Base-by-base conservation (phyloP, 1,140 invertebrate genomes). In the Phocides pigmalion region DNA sequence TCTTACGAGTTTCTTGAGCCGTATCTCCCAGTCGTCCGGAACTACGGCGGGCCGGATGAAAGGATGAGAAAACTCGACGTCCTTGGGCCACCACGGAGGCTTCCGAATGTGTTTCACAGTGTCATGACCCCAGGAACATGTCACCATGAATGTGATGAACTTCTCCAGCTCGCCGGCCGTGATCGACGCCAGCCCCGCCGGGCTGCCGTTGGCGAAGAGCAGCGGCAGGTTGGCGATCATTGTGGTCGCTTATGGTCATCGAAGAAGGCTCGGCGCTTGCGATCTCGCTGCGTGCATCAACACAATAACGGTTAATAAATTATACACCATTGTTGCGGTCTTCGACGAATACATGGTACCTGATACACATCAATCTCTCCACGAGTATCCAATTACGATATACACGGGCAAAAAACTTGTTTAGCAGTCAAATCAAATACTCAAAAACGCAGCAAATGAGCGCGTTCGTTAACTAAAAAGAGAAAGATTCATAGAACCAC, bases 121-220 rank as follows among this genome's bases (percentile, higher is more conserved):
- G 63, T 94, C 92, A 67, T 95, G 93, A 16, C 94, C 94, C 87
- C 94, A 93, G 25, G 95, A 95, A 91, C 95, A 95, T 76, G 95
- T 94, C 50, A 95, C 94, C 94, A 95, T 95, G 75, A 95, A 95
- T 61, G 94, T 93, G 76, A 95, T 94, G 78, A 95, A 95, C 54
- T 93, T 93, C 88, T 95, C 94, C 66, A 95, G 76, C 73, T 95
- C 93, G 22, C 76, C 77, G 73, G 93, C 81, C 20, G 92, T 92
- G 46, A 95, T 95, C 75, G 93, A 93, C 53, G 94, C 93, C 53
- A 95, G 82, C 12, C 94, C 94, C 50, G 93, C 95, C 39, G 95
- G 95, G 84, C 94, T 94, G 59, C 95, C 95, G 79, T 94, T 94
- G 41, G 94, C 93, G 76, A 95, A 95, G 49, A 95, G 81, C 62